Conservation (phyloP, 2,113 vertebrate species). For the Phyllostomus discolor region DNA sequence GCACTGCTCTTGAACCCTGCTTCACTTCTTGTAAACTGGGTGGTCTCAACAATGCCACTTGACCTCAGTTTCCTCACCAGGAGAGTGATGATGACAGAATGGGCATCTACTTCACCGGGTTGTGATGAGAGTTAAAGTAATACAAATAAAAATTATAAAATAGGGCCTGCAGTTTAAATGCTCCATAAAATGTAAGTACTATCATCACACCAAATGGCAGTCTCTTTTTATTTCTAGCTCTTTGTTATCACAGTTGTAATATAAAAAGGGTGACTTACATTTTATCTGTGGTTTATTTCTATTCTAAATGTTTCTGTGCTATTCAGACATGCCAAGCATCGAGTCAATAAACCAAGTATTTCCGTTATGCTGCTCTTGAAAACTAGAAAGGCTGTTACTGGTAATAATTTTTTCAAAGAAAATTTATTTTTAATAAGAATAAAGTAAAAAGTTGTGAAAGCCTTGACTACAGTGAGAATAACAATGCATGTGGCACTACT, state of each 20-base stretch:
- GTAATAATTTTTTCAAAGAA: neutral
- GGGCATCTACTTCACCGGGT: neutral
- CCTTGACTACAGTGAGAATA: neutral
- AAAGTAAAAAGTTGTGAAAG: neutral
- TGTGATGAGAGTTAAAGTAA: neutral
- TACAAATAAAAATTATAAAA: neutral
- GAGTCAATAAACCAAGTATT: neutral
- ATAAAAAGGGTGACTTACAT: neutral
- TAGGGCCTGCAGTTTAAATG: neutral
- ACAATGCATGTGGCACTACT: neutral
- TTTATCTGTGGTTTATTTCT: neutral
- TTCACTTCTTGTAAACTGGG: neutral
- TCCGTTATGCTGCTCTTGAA: neutral
- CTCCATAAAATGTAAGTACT: neutral
- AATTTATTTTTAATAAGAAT: neutral
- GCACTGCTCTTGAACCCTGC: neutral
- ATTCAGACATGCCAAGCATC: neutral
- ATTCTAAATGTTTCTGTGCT: neutral
- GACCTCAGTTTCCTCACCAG: neutral
- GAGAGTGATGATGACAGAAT: neutral
- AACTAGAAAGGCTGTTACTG: neutral
- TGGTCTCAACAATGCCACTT: neutral
- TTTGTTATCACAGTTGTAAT: neutral
- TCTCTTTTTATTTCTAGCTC: neutral
- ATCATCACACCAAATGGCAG: neutral